Evolutionary conservation across 2,113 vertebrate species (phyloP), one percentile per base, ranked within the genome.

Genomic region (Lagopus leucura): DNA sequence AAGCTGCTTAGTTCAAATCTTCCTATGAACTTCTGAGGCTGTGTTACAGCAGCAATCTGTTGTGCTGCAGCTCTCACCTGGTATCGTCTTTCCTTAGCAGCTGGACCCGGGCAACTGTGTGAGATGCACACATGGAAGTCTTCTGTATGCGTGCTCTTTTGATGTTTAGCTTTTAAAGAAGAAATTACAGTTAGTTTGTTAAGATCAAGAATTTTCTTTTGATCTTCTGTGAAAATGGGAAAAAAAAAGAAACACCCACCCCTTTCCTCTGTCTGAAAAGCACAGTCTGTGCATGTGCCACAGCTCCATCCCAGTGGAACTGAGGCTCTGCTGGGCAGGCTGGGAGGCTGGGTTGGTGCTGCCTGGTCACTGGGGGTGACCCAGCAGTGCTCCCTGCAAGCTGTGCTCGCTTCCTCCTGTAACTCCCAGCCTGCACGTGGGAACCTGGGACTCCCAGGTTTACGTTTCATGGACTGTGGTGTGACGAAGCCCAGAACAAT

Each of bases 381-480:
- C 42, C 42, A 8, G 12, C 57, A 58, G 58, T 22, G 9, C 34
- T 61, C 34, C 34, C 14, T 24, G 14, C 21, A 6, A 38, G 34
- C 34, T 36, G 34, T 10, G 6, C 34, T 61, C 6, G 34, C 60
- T 36, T 58, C 25, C 42, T 42, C 13, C 27, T 27, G 40, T 8
- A 13, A 6, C 74, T 52, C 13, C 9, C 28, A 28, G 40, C 5
- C 9, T 13, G 50, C 30, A 3, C 10, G 1, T 4, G 4, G 9
- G 19, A 48, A 22, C 50, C 22, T 1, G 9, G 0, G 20, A 32
- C 52, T 32, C 40, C 17, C 3, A 10, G 61, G 16, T 14, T n/a
- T 40, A 13, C 0, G 0, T 9, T 28, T 57, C 0, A 0, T 15
- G 28, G 24, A 3, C 5, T 27, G 61, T 32, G 38, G 22, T 18